Evolutionary conservation across 2,797 vertebrate species (phyloP).

Genomic region (Dipus sagitta): DNA sequence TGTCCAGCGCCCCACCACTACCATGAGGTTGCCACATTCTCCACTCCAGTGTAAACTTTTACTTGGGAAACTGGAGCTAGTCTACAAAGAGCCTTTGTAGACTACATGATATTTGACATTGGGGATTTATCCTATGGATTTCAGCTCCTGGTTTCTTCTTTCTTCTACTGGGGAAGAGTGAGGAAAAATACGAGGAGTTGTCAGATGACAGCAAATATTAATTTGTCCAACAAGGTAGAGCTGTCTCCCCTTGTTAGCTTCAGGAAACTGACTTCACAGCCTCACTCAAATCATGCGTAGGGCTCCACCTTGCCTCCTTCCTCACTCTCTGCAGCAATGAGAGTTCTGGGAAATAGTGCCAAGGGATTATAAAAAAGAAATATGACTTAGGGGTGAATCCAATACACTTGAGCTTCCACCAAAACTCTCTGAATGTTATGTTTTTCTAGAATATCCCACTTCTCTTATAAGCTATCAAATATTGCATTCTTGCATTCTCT

Average conservation of each 20-base stretch:
- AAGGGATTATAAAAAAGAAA: background rate
- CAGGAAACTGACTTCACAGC: background rate
- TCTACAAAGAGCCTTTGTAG: background rate
- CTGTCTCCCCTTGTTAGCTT: background rate
- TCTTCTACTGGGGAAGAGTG: background rate
- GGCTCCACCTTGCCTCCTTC: background rate
- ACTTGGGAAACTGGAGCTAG: background rate
- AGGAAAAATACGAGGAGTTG: background rate
- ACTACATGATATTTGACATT: background rate
- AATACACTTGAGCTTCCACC: background rate
- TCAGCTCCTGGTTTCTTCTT: background rate
- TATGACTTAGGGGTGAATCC: background rate
- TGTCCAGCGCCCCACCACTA: background rate
- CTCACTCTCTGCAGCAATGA: background rate
- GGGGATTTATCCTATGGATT: background rate
- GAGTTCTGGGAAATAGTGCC: background rate
- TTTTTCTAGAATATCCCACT: background rate
- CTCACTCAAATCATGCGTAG: background rate
- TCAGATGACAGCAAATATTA: background rate
- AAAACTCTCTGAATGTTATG: accelerated
- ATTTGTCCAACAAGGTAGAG: background rate
- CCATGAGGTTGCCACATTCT: background rate
- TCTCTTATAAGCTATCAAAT: background rate
- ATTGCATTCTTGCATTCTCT: background rate
- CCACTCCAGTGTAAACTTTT: background rate